These are phyloP conservation scores for Tetragonula clypearis DNA, from an alignment of 1,140 invertebrate genomes.

Conservation along the genomic window DNA sequence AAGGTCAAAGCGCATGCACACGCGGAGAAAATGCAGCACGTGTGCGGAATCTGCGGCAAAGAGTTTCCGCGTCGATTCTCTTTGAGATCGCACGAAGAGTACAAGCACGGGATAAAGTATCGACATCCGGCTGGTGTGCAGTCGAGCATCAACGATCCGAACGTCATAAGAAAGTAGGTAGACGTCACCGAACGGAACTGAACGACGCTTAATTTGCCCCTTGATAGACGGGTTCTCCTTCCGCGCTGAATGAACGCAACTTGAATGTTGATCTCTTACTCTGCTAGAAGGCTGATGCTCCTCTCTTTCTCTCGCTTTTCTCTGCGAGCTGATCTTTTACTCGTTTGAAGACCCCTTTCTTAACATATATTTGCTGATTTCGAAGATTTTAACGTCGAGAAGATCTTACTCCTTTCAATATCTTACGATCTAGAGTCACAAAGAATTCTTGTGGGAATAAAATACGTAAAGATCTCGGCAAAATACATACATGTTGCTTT, in stretches of 20 bases:
- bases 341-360: too few relatives aligned
- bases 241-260: neutral
- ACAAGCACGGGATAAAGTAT: constrained; percentile 83
- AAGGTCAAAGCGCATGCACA: constrained; percentile 87
- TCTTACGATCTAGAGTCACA: too few relatives aligned
- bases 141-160: constrained; percentile 58
- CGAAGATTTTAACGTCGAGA: neutral
- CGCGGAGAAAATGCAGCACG: constrained; percentile 82
- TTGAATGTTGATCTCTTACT: constrained; percentile 18
- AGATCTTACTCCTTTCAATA: too few relatives aligned
- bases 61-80: constrained; percentile 82
- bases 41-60: constrained; percentile 83
- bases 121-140: constrained; percentile 66
- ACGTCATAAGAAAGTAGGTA: constrained; percentile 70
- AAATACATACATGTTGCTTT: too few relatives aligned
- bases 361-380: neutral
- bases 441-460: too few relatives aligned
- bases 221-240: constrained; percentile 3
- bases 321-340: neutral
- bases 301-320: neutral
- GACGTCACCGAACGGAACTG: constrained; percentile 24
- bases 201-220: constrained; percentile 20
- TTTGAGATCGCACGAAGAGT: constrained; percentile 84
- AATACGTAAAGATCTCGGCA: too few relatives aligned
- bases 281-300: neutral